phyloP scores from a whole-genome alignment of 2,888 invertebrate species.

The Sarcophaga subvicina region DNA sequence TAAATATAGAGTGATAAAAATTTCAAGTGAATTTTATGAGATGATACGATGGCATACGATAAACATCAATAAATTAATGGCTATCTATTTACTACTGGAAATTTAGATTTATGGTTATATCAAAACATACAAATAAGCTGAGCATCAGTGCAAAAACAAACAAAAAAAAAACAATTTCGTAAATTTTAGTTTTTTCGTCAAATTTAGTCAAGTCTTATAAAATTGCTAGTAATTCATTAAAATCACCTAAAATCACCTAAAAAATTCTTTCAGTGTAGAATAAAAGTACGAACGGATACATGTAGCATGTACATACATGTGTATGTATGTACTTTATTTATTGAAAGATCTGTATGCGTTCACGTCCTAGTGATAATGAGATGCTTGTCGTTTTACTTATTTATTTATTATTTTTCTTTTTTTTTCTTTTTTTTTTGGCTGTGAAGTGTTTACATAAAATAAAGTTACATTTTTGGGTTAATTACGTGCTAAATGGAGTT shows the following conservation, averaged over 20 bases:
- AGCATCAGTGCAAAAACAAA: too few species aligned
- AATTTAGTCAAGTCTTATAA: too few species aligned
- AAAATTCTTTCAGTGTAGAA: background rate
- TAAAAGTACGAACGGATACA: background rate
- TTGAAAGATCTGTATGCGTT: slow-evolving; percentile 74
- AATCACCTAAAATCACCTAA: background rate
- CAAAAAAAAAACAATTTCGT: too few species aligned
- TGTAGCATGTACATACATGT: background rate
- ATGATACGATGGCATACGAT: too few species aligned
- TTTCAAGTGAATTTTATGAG: too few species aligned
- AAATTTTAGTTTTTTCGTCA: too few species aligned
- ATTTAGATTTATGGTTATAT: too few species aligned
- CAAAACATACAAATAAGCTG: too few species aligned
- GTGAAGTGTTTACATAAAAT: slow-evolving; percentile 73
- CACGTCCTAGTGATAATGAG: slow-evolving; percentile 80
- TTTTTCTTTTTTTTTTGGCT: slow-evolving; percentile 58
- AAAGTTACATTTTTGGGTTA: slow-evolving; percentile 80
- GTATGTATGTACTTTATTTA: background rate
- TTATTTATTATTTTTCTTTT: background rate
- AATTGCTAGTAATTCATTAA: too few species aligned
- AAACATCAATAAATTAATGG: too few species aligned
- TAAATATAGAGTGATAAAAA: too few species aligned
- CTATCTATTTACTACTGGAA: too few species aligned
- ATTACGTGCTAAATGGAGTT: slow-evolving; percentile 79
- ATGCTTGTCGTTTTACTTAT: slow-evolving; percentile 75